Conservation (phyloP, 2,797 vertebrate genomes). For the Myotis planiceps region DNA sequence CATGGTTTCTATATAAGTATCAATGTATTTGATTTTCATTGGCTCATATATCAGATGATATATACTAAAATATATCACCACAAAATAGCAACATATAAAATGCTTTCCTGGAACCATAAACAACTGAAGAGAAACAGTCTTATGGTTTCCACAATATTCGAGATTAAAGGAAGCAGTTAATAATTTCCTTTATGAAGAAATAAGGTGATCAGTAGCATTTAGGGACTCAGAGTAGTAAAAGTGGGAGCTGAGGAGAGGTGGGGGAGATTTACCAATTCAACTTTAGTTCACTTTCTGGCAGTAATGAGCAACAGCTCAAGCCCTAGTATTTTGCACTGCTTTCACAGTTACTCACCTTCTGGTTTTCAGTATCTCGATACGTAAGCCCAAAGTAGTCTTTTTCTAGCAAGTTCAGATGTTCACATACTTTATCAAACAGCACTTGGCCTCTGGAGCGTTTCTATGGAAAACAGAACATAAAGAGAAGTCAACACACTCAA, state of each 20-base stretch:
- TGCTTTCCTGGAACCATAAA: background rate
- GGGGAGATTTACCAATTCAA: background rate
- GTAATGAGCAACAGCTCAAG: background rate
- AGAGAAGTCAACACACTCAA: background rate
- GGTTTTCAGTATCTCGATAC: constrained; percentile 95
- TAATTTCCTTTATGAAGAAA: background rate
- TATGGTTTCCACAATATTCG: background rate
- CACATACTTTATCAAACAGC: constrained; percentile 96
- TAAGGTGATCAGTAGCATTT: background rate
- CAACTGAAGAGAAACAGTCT: background rate
- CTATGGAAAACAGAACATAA: constrained; percentile 83
- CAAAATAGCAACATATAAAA: background rate
- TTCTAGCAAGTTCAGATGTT: constrained; percentile 97
- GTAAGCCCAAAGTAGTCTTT: constrained; percentile 98
- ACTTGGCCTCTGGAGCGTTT: constrained; percentile 95
- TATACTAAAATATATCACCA: background rate
- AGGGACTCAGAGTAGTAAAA: background rate
- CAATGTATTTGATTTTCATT: constrained; percentile 2
- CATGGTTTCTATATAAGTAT: background rate
- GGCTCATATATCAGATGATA: background rate
- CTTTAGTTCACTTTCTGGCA: background rate
- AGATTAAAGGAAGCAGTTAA: background rate
- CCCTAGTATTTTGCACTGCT: background rate
- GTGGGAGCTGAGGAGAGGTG: background rate
- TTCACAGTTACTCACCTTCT: constrained; percentile 90